phyloP scores from a whole-genome alignment of 2,888 invertebrate species.

The Xylocampa areola region DNA sequence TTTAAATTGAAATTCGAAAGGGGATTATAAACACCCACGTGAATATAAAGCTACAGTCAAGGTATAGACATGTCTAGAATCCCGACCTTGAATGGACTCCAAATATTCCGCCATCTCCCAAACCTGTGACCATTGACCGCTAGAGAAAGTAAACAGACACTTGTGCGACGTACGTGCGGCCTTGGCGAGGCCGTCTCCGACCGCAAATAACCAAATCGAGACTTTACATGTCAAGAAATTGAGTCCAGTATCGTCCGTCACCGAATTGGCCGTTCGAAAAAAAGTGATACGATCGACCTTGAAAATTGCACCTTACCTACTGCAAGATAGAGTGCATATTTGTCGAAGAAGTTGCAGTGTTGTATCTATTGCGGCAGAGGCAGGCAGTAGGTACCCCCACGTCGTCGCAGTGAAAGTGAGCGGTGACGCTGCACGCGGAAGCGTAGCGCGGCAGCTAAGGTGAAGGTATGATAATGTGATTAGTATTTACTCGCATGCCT shows the following conservation, averaged over 20 bases:
- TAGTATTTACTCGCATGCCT: constrained; percentile 70
- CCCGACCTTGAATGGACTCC: constrained; percentile 75
- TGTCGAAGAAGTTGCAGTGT: constrained; percentile 36
- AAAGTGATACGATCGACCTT: constrained; percentile 51
- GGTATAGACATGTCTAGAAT: constrained; percentile 12
- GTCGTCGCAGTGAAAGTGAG: constrained; percentile 83
- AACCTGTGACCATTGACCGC: constrained; percentile 82
- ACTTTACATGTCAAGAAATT: constrained; percentile 60
- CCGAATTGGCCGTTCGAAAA: constrained; percentile 62
- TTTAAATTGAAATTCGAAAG: background rate
- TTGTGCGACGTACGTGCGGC: constrained; percentile 76
- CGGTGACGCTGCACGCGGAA: constrained; percentile 82
- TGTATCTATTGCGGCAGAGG: constrained; percentile 67
- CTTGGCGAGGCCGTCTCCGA: constrained; percentile 79
- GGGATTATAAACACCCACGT: background rate
- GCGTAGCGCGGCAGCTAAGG: constrained; percentile 78
- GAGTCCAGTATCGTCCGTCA: constrained; percentile 66
- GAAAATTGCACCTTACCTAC: constrained; percentile 64
- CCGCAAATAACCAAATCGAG: constrained; percentile 54
- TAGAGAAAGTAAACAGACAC: constrained; percentile 85
- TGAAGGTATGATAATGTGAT: constrained; percentile 78
- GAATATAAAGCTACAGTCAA: constrained; percentile 1
- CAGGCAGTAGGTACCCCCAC: constrained; percentile 67
- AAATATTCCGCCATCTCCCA: constrained; percentile 67
- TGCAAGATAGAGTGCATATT: constrained; percentile 66